phyloP scores from a whole-genome alignment of 2,888 invertebrate genomes.

The Apodemia zela region DNA sequence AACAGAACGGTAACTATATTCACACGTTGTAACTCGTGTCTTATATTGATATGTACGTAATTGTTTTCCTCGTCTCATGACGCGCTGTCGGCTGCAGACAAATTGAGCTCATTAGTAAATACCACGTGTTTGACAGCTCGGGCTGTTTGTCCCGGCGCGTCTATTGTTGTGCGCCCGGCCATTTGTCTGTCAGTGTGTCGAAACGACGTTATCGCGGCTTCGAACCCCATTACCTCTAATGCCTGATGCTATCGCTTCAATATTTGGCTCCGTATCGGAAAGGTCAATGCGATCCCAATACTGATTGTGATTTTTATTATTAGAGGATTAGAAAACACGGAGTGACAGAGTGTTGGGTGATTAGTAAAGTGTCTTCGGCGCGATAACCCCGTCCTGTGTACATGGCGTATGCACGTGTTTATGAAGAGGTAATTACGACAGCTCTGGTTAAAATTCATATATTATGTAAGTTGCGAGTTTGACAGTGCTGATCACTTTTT shows the following conservation, averaged over 20 bases:
- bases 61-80: background rate
- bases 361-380: background rate
- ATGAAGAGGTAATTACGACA: too few relatives aligned
- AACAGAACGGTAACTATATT: background rate
- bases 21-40: background rate
- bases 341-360: background rate
- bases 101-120: constrained; percentile 10
- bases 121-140: constrained; percentile 3
- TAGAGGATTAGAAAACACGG: constrained; percentile 4
- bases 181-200: constrained; percentile 13
- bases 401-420: too few relatives aligned
- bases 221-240: constrained; percentile 14
- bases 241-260: constrained; percentile 8
- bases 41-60: background rate
- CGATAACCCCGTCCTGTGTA: background rate
- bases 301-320: constrained; percentile 5
- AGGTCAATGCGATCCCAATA: constrained; percentile 10
- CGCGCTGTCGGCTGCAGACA: background rate
- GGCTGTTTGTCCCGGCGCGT: background rate
- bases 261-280: constrained; percentile 8
- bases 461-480: background rate
- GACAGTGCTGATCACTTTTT: background rate
- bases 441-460: too few relatives aligned
- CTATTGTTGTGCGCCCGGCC: background rate
- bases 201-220: constrained; percentile 7